Percentiles rank a stretch among this genome's conserved stretches.
phyloP scores from a whole-genome alignment of 2,888 invertebrate species.

The Hydroisotoma schaefferi region DNA sequence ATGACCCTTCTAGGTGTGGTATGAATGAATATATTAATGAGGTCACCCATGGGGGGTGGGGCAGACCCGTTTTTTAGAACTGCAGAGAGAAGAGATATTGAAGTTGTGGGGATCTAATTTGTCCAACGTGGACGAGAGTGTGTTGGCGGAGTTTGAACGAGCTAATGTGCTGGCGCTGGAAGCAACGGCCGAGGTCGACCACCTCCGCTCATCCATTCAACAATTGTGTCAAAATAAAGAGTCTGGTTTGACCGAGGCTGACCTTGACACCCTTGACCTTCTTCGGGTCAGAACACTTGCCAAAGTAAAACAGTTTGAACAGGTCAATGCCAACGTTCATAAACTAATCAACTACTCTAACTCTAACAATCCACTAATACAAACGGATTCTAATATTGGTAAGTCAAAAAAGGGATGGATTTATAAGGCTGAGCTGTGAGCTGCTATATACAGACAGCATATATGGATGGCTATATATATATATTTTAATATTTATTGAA shows the following conservation, averaged over 20 bases:
- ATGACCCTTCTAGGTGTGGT: no score
- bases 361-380: no score
- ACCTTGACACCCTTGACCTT: constrained; percentile 25
- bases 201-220: constrained; percentile 34
- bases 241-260: constrained; percentile 22
- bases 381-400: no score
- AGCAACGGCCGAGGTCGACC: constrained; percentile 37
- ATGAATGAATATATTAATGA: no score
- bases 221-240: constrained; percentile 28
- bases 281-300: constrained; percentile 27
- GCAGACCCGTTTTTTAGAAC: constrained; percentile 42
- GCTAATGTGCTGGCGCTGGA: constrained; percentile 38
- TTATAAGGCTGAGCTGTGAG: no score
- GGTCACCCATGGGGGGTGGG: no score
- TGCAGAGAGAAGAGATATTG: constrained; percentile 39
- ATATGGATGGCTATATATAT: no score
- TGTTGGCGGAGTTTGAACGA: constrained; percentile 35
- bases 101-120: constrained; percentile 41
- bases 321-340: constrained; percentile 27
- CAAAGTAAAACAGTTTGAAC: constrained; percentile 39
- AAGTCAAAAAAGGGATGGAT: no score
- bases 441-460: no score
- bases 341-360: no score
- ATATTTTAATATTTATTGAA: no score
- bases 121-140: constrained; percentile 18